Percentiles rank a stretch among this genome's conserved stretches.
phyloP scores from a whole-genome alignment of 2,888 invertebrate species.

The Tiliacea aurago region DNA sequence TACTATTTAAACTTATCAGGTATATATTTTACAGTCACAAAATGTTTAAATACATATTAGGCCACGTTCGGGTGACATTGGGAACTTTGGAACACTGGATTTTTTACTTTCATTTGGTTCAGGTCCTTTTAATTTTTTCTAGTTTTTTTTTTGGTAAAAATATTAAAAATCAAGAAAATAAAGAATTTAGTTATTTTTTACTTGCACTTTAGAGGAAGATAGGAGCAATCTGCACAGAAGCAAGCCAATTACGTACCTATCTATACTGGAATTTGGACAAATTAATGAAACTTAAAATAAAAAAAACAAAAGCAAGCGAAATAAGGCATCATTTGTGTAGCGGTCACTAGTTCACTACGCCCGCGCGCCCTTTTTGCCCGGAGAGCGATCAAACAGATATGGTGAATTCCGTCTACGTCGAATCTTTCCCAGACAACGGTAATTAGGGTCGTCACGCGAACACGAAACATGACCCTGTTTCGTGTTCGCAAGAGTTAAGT shows the following conservation, averaged over 20 bases:
- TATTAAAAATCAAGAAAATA: background rate
- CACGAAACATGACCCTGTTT: conserved; percentile 7
- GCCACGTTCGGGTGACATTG: background rate
- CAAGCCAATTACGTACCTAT: background rate
- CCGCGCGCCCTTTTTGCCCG: conserved; percentile 29
- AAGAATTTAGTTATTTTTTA: background rate
- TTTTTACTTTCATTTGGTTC: background rate
- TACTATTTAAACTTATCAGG: too few relatives aligned
- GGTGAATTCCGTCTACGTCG: conserved; percentile 43
- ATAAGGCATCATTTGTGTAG: conserved; percentile 7
- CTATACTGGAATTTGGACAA: background rate
- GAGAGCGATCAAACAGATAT: conserved; percentile 35
- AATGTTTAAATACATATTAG: background rate
- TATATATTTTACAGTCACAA: background rate
- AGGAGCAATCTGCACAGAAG: background rate
- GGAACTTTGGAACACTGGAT: background rate
- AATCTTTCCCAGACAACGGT: conserved; percentile 54
- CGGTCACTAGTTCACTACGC: too few relatives aligned
- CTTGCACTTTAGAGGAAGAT: background rate
- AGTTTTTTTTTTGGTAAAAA: background rate
- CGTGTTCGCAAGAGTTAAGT: conserved; percentile 23
- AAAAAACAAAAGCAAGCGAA: background rate
- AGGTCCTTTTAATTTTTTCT: background rate
- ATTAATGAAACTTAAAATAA: conserved; percentile 3
- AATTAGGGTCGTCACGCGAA: conserved; percentile 60